Evolutionary conservation across 1,140 invertebrate genomes (phyloP), one percentile per base, ranked within the genome.

Genomic region (Nixonia krombeini): DNA sequence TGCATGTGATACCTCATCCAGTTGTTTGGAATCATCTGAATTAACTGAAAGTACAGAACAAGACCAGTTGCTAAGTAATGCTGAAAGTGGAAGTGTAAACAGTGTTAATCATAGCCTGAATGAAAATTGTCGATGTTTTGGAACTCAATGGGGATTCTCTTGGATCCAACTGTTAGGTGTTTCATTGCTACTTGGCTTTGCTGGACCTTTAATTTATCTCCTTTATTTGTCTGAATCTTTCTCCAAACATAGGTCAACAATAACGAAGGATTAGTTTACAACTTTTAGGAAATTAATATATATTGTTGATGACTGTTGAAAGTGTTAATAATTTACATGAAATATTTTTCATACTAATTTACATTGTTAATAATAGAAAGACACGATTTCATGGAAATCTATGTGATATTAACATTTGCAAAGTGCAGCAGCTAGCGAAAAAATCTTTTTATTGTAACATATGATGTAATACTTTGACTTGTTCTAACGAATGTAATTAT

Each of bases 141-240:
- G 84, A 7, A 81, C 83, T 8, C 83, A 86, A 42, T 85, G 85
- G 76, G 83, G 82, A 7, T 42, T 86, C 5, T 83, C 82, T 2
- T 85, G 82, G 80, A 72, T 58, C 38, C 83, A 84, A 5, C 38
- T 86, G 1, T 56, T 86, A 1, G 68, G 77, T 7, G 76, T 82
- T 55, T 80, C 82, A 4, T 29, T 86, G 6, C 26, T 85, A 7
- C 50, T 86, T 17, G 78, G 81, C 6, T 79, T 85, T 49, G 79
- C 72, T 12, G 81, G 80, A 2, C 85, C 84, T 9, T 31, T 84
- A 18, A 77, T 86, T 38, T 85, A 85, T 44, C 72, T 85, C 51
- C 50, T 84, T 37, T 80, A 79, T 21, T 69, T 81, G 53, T 61
- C 72, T n/a, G 79, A 80, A 55, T 66, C 71, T 41, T 71, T 71